Conservation (phyloP, 2,888 invertebrate genomes). For the Eristalis intricaria region DNA sequence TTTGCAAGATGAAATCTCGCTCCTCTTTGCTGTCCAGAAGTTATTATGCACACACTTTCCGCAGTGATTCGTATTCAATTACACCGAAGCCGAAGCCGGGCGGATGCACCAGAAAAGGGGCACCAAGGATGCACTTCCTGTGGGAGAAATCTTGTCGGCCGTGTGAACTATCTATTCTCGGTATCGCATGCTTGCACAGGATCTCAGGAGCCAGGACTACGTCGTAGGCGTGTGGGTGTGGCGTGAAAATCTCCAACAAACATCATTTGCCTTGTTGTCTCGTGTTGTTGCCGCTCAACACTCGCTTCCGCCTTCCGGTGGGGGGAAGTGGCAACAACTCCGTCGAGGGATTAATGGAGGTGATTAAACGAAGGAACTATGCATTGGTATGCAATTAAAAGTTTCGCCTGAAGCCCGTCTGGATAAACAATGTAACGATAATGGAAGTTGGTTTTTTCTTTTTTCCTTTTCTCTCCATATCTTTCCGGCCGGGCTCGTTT, state of each 20-base stretch:
- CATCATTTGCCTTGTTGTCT: constrained; percentile 47
- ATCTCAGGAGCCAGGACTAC: constrained; percentile 59
- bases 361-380: constrained; percentile 51
- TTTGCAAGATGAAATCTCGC: constrained; percentile 56
- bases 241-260: constrained; percentile 56
- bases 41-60: constrained; percentile 63
- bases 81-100: constrained; percentile 22
- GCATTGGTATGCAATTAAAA: constrained; percentile 70
- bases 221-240: constrained; percentile 7
- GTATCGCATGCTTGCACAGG: constrained; percentile 23
- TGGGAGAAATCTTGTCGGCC: not conserved
- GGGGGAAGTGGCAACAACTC: not conserved
- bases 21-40: constrained; percentile 43
- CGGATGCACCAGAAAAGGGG: constrained; percentile 29
- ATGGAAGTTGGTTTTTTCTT: constrained; percentile 15
- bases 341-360: constrained; percentile 52
- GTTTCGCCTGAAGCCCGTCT: constrained; percentile 46
- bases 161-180: constrained; percentile 32
- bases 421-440: constrained; percentile 54
- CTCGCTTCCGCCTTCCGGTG: constrained; percentile 6
- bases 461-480: not conserved
- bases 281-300: not conserved
- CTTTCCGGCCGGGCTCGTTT: not conserved
- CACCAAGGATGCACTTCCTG: not conserved
- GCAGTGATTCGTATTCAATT: constrained; percentile 69